A percentile compares a stretch with the other conserved stretches of the same genome.
phyloP scores from a whole-genome alignment of 2,888 invertebrate species.

The Mythimna loreyi region DNA sequence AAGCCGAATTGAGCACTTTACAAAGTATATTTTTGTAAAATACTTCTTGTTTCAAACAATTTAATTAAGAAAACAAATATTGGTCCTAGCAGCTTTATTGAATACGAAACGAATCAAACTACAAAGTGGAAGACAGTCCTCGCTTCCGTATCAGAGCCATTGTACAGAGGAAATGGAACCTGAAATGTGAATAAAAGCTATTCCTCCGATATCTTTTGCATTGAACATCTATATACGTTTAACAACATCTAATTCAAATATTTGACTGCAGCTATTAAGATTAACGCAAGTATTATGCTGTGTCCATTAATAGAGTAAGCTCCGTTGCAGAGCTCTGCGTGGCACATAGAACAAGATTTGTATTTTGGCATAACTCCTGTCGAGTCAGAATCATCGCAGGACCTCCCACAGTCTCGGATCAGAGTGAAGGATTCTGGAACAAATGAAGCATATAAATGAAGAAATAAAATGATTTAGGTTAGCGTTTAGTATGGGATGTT shows the following conservation, averaged over 20 bases:
- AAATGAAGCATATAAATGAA: not conserved
- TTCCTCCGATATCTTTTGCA: conserved; percentile 57
- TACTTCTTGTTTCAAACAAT: conserved; percentile 29
- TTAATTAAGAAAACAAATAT: conserved; percentile 38
- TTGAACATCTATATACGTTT: conserved; percentile 18
- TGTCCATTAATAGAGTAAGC: conserved; percentile 69
- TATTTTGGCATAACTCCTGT: conserved; percentile 68
- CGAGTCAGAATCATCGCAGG: conserved; percentile 70
- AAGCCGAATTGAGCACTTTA: not conserved
- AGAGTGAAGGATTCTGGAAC: conserved; percentile 74
- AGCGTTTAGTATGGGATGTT: too few relatives aligned
- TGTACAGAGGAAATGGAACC: conserved; percentile 64
- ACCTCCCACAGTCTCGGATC: conserved; percentile 79
- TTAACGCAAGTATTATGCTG: conserved; percentile 62
- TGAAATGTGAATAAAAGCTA: conserved; percentile 62
- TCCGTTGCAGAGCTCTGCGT: conserved; percentile 79
- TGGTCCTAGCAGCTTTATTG: conserved; percentile 45
- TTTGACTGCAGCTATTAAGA: conserved; percentile 61
- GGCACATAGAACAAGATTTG: conserved; percentile 78
- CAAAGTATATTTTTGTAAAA: conserved; percentile 16
- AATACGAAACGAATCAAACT: conserved; percentile 61
- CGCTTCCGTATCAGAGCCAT: conserved; percentile 52
- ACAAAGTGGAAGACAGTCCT: conserved; percentile 61
- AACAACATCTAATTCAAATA: conserved; percentile 39
- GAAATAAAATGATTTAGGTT: too few relatives aligned